phyloP scores from a whole-genome alignment of 2,888 invertebrate species.

The Andrena flavipes region DNA sequence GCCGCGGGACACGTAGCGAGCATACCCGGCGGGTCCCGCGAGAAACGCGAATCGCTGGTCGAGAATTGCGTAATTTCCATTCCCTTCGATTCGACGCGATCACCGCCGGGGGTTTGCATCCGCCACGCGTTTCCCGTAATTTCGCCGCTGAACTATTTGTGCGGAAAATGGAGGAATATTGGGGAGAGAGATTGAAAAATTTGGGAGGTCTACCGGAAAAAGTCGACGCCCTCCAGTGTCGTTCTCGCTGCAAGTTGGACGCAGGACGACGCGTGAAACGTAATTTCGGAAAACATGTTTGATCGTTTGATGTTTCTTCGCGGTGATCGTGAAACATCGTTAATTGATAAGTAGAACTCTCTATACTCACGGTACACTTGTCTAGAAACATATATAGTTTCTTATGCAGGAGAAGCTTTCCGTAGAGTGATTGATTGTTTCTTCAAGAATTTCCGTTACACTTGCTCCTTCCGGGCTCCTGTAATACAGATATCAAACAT shows the following conservation, averaged over 20 bases:
- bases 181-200: constrained; percentile 9
- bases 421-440: too few relatives aligned
- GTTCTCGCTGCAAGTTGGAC: neutral
- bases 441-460: too few relatives aligned
- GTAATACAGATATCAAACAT: too few relatives aligned
- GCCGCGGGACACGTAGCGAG: neutral
- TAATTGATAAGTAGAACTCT: too few relatives aligned
- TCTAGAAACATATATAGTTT: too few relatives aligned
- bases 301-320: neutral
- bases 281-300: neutral
- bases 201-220: neutral
- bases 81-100: constrained; percentile 17
- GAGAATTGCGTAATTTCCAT: constrained; percentile 43
- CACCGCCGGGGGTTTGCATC: neutral
- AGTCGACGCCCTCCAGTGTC: neutral
- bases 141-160: constrained; percentile 16
- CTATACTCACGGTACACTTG: too few relatives aligned
- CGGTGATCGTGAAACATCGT: neutral
- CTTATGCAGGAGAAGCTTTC: too few relatives aligned
- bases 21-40: constrained; percentile 13
- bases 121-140: constrained; percentile 21
- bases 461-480: too few relatives aligned
- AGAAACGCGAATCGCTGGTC: constrained; percentile 37
- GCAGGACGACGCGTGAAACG: neutral
- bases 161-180: constrained; percentile 7